Evolutionary conservation across 2,113 vertebrate genomes (phyloP), one percentile per base, ranked within the genome.

Genomic region (Anhinga anhinga): DNA sequence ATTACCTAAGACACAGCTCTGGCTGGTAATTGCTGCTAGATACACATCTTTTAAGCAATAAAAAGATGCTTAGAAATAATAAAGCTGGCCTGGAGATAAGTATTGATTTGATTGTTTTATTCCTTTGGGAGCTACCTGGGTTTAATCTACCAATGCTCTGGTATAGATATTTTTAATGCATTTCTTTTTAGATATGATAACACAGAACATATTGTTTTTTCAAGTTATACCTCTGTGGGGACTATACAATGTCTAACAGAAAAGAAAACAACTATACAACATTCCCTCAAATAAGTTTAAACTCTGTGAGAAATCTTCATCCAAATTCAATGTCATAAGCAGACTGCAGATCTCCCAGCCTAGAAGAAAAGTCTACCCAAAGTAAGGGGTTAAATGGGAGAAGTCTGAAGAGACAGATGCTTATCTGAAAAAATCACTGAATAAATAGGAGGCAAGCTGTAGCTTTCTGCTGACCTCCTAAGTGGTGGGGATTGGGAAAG

Each of bases 401-500:
- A 88, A 82, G n/a, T 40, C 38, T 96, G 82, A 88, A 93, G 58
- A 88, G 72, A 86, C 90, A 94, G 73, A 55, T 87, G 71, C 47
- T 90, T 52, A 62, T 83, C 78, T 94, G 55, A 88, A 69, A 83
- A 94, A 89, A 29, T 26, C 61, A 82, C 87, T 89, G 95, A 95
- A 96, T 96, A 95, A 91, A 94, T 52, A 86, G 91, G 93, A 96
- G 88, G 56, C 58, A 86, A 96, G 52, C 50, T 89, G 85, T 70
- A 93, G 62, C 52, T 67, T 95, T 96, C 81, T 92, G 42, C 45
- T 96, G 94, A 97, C 86, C 87, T 93, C 84, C 74, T 96, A 90
- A 91, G 78, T 82, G 74, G 55, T 18, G 13, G 16, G 23, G 50
- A 86, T 53, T 73, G 78, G 14, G 44, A 94, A 95, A 70, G 67